Evolutionary conservation across 2,113 vertebrate species (phyloP).

Genomic region (Thryonomys swinderianus): DNA sequence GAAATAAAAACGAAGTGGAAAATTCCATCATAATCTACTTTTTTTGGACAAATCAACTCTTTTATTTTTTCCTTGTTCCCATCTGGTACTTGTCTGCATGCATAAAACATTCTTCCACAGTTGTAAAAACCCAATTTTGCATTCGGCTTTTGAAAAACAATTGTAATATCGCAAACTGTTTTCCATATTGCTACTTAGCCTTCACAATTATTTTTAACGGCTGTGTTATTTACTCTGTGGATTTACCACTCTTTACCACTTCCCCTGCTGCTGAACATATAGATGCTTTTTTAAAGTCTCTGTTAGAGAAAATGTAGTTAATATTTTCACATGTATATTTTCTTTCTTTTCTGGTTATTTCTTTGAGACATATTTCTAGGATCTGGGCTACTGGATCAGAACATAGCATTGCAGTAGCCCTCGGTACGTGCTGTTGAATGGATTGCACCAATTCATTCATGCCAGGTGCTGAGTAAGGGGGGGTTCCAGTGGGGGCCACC

Average conservation of each 20-base stretch:
- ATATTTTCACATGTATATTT: conserved; percentile 27
- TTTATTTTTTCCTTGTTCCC: conserved; percentile 71
- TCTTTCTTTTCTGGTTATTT: conserved; percentile 35
- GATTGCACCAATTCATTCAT: conserved; percentile 32
- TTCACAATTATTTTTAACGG: conserved; percentile 66
- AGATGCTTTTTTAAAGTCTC: background rate
- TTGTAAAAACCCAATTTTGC: conserved; percentile 73
- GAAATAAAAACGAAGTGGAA: conserved; percentile 75
- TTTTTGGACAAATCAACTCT: conserved; percentile 73
- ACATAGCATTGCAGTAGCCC: conserved; percentile 19
- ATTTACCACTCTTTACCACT: background rate
- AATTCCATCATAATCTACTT: conserved; percentile 71
- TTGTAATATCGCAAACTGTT: conserved; percentile 58
- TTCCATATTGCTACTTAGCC: conserved; percentile 48
- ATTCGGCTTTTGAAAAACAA: conserved; percentile 69
- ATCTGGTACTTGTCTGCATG: conserved; percentile 77
- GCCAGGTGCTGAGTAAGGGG: conserved; percentile 7
- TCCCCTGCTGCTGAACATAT: background rate
- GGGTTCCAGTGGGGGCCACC: background rate
- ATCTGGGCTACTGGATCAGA: conserved; percentile 39
- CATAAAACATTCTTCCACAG: conserved; percentile 74
- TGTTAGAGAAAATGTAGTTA: background rate
- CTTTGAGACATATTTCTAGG: conserved; percentile 40
- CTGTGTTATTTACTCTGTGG: conserved; percentile 43
- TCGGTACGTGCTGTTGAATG: background rate